A percentile compares a stretch with the other conserved stretches of the same genome.
These are phyloP conservation scores for Micrasema longulum DNA, from an alignment of 1,140 invertebrate genomes.

Conservation along the genomic window DNA sequence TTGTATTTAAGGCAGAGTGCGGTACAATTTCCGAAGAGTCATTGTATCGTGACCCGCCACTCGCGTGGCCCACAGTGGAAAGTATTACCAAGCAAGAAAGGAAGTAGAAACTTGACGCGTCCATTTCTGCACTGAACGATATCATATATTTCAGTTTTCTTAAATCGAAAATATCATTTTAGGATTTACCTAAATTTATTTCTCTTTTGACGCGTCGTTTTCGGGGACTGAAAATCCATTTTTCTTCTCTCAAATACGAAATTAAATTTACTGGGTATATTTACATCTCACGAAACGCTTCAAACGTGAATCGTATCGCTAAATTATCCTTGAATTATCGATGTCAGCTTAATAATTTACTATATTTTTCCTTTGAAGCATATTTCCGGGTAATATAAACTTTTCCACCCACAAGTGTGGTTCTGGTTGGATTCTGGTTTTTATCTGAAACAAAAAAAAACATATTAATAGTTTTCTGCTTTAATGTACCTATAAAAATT, in stretches of 20 bases:
- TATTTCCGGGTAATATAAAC: too few species aligned
- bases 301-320: too few species aligned
- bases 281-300: too few species aligned
- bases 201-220: slow-evolving; percentile 37
- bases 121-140: slow-evolving; percentile 7
- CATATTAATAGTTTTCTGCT: too few species aligned
- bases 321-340: too few species aligned
- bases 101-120: slow-evolving; percentile 37
- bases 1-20: slow-evolving; percentile 37
- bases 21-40: slow-evolving; percentile 46
- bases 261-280: background rate
- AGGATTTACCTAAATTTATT: slow-evolving; percentile 40
- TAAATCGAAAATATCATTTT: slow-evolving; percentile 5
- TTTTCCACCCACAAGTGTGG: too few species aligned
- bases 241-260: background rate
- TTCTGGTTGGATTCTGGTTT: too few species aligned
- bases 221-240: slow-evolving; percentile 35
- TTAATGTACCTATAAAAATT: too few species aligned
- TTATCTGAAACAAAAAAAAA: too few species aligned
- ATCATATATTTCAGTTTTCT: background rate
- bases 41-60: slow-evolving; percentile 49
- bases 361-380: too few species aligned
- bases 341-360: too few species aligned
- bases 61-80: slow-evolving; percentile 17
- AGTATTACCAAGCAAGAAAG: slow-evolving; percentile 43